Evolutionary conservation across 2,113 vertebrate genomes (phyloP), one percentile per base, ranked within the genome.

Genomic region (Ellobius talpinus): DNA sequence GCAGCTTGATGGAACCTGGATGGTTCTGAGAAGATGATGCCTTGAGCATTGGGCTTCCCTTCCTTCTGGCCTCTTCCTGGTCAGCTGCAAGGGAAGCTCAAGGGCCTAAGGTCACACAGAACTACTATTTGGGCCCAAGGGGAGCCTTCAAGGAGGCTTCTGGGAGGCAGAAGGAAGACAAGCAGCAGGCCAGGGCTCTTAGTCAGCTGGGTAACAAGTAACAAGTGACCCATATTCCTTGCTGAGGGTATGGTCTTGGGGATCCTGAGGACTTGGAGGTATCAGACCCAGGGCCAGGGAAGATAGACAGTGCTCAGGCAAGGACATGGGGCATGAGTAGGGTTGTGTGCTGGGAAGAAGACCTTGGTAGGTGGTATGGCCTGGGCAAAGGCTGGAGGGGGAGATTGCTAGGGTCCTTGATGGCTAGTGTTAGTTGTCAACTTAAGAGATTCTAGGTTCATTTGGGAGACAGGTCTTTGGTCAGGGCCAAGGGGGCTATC

Each of bases 341-440:
- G 50, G 3, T 36, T 39, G 4, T 1, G 29, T 7, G 16, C 58
- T 4, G n/a, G 58, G 31, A 16, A 39, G 50, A 74, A n/a, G 24
- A 23, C 4, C 2, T 3, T 0, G 5, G 70, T 36, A 5, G 16
- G 8, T 45, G 33, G 29, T 2, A 0, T 7, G 10, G 58, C 11
- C 11, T 52, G 58, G 31, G 68, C 17, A 7, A 23, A 33, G 45
- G n/a, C 13, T 55, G 36, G 45, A 14, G n/a, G 2, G 26, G 50
- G 50, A 36, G 17, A 33, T 23, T 39, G 45, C 6, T 50, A n/a
- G 45, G 29, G 7, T 5, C 61, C 39, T 42, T 45, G 29, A 65
- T 17, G 24, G 42, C 23, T 45, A 65, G 61, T 19, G 26, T 65
- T 10, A 5, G 4, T 29, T 45, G 17, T 66, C 61, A 86, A 2